Evolutionary conservation across 2,888 invertebrate genomes (phyloP).

Genomic region (Macaria liturata): DNA sequence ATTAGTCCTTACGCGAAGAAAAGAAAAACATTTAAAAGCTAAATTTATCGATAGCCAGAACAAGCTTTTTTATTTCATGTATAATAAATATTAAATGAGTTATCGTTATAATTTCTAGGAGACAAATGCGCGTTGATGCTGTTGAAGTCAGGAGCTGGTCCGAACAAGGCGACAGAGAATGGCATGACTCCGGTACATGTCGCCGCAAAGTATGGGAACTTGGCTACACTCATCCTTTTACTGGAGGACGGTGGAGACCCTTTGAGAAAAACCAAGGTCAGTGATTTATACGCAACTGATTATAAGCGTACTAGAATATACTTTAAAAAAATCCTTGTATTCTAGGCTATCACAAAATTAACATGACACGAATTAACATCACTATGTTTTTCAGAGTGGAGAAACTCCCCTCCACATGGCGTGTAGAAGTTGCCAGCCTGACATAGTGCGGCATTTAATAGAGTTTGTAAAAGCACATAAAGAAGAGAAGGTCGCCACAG

Average conservation of each 20-base stretch:
- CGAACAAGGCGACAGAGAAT: conserved; percentile 97
- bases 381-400: conserved; percentile 85
- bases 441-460: conserved; percentile 93
- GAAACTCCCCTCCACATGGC: conserved; percentile 98
- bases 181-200: conserved; percentile 99
- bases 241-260: conserved; percentile 98
- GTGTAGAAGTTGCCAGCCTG: conserved; percentile 92
- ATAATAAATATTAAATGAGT: too few species aligned
- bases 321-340: too few species aligned
- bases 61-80: too few species aligned
- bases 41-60: too few species aligned
- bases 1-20: too few species aligned
- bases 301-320: not conserved
- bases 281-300: not conserved
- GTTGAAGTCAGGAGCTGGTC: conserved; percentile 98
- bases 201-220: conserved; percentile 95
- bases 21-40: too few species aligned
- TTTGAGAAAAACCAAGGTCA: conserved; percentile 93
- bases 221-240: conserved; percentile 92
- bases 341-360: too few species aligned
- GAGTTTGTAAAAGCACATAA: conserved; percentile 90
- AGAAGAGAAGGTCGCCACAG: conserved; percentile 90
- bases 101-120: conserved; percentile 44
- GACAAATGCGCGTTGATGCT: conserved; percentile 96
- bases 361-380: too few species aligned